Evolutionary conservation across 2,797 vertebrate species (phyloP).

Genomic region (Anguilla anguilla): DNA sequence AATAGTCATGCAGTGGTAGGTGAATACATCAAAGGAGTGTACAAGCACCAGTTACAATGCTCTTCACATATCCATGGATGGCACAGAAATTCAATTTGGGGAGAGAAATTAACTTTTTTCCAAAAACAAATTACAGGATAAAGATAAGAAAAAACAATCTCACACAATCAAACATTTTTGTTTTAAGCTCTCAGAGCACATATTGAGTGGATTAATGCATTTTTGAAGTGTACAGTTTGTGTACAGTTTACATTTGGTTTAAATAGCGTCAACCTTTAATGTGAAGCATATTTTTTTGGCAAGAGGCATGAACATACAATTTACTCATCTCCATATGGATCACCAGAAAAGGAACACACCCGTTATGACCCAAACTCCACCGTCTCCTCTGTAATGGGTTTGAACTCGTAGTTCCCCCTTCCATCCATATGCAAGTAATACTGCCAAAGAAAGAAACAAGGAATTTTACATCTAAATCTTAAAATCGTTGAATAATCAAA

Average conservation of each 20-base stretch:
- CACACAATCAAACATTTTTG: background rate
- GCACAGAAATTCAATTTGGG: background rate
- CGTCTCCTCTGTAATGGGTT: constrained; percentile 93
- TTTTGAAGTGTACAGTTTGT: background rate
- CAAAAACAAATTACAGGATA: background rate
- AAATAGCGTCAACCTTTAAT: background rate
- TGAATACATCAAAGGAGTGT: background rate
- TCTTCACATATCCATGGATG: background rate
- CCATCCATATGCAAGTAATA: constrained; percentile 97
- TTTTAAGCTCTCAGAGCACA: background rate
- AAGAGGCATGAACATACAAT: constrained; percentile 51
- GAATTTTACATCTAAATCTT: background rate
- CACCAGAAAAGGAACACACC: background rate
- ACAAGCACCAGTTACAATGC: background rate
- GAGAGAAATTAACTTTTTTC: background rate
- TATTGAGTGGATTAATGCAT: constrained; percentile 27
- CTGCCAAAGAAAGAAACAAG: constrained; percentile 59
- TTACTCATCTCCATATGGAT: constrained; percentile 39
- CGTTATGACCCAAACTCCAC: constrained; percentile 92
- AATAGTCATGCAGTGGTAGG: background rate
- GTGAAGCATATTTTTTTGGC: constrained; percentile 59
- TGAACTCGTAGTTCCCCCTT: constrained; percentile 94
- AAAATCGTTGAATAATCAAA: background rate
- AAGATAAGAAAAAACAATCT: background rate
- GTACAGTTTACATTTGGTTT: background rate